These are phyloP conservation scores for Drosophila sp. DNA, from an alignment of 1,140 invertebrate species.

Conservation along the genomic window DNA sequence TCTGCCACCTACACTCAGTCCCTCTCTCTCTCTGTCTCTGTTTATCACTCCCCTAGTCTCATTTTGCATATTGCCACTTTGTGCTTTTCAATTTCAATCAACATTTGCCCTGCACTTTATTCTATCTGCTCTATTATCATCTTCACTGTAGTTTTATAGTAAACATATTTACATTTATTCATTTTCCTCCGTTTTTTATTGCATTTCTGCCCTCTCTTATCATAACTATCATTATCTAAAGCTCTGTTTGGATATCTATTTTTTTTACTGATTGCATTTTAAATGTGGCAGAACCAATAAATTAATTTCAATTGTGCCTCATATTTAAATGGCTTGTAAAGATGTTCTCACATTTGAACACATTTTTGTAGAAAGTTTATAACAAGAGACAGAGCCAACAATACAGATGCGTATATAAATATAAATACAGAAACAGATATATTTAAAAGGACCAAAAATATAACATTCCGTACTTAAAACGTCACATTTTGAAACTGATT, in stretches of 20 bases:
- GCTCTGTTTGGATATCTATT: neutral
- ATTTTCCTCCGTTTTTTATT: constrained; percentile 34
- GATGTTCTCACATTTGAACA: no score
- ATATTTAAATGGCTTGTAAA: neutral
- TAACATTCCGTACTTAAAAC: no score
- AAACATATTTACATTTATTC: constrained; percentile 22
- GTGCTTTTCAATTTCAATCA: constrained; percentile 69
- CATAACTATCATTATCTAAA: constrained; percentile 10
- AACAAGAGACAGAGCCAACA: no score
- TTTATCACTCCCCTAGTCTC: neutral
- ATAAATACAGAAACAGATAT: neutral
- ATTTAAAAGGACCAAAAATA: neutral
- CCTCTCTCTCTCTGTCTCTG: constrained; percentile 22
- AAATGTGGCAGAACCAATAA: neutral
- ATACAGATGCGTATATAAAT: no score
- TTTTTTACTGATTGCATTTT: constrained; percentile 12
- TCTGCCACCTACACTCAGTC: neutral
- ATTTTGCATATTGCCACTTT: constrained; percentile 69
- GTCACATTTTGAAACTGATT: no score
- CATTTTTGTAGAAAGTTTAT: no score
- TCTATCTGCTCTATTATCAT: constrained; percentile 44
- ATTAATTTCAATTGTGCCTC: neutral
- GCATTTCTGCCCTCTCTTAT: neutral
- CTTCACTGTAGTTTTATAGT: constrained; percentile 10
- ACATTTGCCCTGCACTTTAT: constrained; percentile 55